Percentiles rank a stretch among this genome's conserved stretches.
phyloP scores from a whole-genome alignment of 2,888 invertebrate genomes.

The Hyles lineata region DNA sequence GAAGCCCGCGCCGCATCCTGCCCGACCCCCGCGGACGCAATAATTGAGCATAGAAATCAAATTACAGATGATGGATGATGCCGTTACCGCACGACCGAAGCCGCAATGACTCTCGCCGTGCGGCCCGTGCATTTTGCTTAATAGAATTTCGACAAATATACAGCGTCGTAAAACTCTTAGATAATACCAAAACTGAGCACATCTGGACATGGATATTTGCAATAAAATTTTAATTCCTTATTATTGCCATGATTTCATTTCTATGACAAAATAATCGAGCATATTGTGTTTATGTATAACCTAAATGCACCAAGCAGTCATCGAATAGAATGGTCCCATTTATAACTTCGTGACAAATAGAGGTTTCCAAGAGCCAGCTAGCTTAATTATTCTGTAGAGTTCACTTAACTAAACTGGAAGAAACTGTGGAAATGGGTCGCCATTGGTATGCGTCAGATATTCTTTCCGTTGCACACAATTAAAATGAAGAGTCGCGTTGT shows the following conservation, averaged over 20 bases:
- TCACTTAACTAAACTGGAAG: constrained; percentile 36
- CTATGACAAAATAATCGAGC: no score
- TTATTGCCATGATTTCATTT: no score
- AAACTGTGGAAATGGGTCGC: constrained; percentile 48
- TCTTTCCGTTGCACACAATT: constrained; percentile 56
- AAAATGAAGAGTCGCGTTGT: constrained; percentile 55
- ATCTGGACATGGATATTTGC: neutral
- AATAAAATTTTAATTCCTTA: neutral
- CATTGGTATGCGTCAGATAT: constrained; percentile 54
- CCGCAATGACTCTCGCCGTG: constrained; percentile 75
- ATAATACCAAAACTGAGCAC: neutral
- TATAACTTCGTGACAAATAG: neutral
- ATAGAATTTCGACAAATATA: constrained; percentile 74
- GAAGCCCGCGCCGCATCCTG: constrained; percentile 59
- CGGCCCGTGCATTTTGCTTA: constrained; percentile 79
- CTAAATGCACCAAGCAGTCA: no score
- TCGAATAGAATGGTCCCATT: neutral
- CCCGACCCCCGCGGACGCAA: constrained; percentile 82
- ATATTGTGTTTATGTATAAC: no score
- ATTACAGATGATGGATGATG: constrained; percentile 84
- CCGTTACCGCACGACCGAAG: constrained; percentile 82
- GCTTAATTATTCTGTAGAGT: constrained; percentile 45
- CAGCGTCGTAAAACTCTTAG: constrained; percentile 32
- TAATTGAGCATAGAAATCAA: constrained; percentile 85
- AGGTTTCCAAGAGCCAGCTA: neutral